Base-by-base conservation (phyloP, 2,888 invertebrate species). In the Cryptus armator region DNA sequence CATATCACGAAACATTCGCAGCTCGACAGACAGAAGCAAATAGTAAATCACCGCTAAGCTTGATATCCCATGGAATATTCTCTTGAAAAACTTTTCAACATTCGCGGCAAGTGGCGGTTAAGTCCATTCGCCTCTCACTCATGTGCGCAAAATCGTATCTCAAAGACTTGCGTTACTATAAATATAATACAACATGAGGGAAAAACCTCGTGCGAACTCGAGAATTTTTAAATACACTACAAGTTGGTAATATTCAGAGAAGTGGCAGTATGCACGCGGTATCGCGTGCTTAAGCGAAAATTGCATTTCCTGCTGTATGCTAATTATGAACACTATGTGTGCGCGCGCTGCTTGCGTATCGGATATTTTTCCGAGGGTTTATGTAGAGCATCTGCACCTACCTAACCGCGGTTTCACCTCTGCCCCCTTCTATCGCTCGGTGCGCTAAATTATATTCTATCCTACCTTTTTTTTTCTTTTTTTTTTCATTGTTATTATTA, bases 271-370 rank as follows among this genome's bases (percentile, higher is more conserved):
- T 51, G 51, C 16, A 84, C 37, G 37, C 51, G 83, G 79, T 81
- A 87, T 91, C 89, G 90, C 90, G 90, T 91, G 91, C 84, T 86
- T 83, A 53, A 83, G 85, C 88, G 56, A 88, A 88, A 90, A 90
- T 89, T 88, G 87, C 90, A 81, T 87, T 90, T 91, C 90, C 91
- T 89, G 89, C 86, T 86, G 66, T 89, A 90, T 90, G 89, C 88
- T 90, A 91, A 91, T 89, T 86, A 87, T 86, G 19, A 56, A 56
- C 83, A 70, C 66, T 43, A 77, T 70, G 83, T 83, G 37, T 37
- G 37, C 24, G 56, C 56, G 56, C 24, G 19, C 10, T 2, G 24
- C 16, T 53, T 84, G 56, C 62, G 67, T 81, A 71, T 75, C 62
- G 67, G 56, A 74, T 80, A 86, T 19, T 86, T 88, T 89, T 87